Conservation (phyloP, 2,113 vertebrate species). For the Sceloporus undulatus region DNA sequence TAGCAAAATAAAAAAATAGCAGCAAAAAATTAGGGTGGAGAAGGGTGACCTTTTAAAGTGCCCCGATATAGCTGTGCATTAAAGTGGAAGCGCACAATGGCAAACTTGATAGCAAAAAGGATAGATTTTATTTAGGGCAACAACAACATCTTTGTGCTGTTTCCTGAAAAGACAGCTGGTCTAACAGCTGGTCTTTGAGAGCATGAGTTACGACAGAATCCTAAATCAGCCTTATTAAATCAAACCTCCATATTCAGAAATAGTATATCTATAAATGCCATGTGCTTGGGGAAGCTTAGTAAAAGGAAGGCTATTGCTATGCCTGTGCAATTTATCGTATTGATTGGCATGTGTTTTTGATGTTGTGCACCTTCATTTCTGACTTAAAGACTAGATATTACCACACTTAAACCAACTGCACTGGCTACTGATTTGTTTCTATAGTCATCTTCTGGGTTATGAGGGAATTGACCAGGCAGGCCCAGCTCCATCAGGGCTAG, state of each 20-base stretch:
- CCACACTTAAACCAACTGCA: background rate
- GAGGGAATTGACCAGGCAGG: no score
- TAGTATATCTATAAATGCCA: background rate
- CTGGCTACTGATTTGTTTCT: no score
- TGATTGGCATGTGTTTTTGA: no score
- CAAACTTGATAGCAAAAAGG: background rate
- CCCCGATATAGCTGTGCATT: background rate
- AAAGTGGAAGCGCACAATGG: background rate
- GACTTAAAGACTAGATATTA: background rate
- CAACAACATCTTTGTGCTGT: no score
- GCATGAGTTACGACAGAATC: background rate
- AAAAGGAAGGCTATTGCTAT: background rate
- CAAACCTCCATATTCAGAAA: background rate
- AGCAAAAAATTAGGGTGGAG: background rate
- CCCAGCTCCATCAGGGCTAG: no score
- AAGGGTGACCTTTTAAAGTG: background rate
- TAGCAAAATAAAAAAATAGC: background rate
- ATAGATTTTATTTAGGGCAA: background rate
- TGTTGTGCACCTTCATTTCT: no score
- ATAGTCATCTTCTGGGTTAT: no score
- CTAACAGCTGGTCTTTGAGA: background rate
- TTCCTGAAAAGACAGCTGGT: background rate
- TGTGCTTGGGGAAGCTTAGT: background rate
- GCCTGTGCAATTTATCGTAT: background rate
- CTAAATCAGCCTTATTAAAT: background rate